These are phyloP conservation scores for Apolygus lucorum DNA, from an alignment of 1,140 invertebrate species.

Conservation along the genomic window DNA sequence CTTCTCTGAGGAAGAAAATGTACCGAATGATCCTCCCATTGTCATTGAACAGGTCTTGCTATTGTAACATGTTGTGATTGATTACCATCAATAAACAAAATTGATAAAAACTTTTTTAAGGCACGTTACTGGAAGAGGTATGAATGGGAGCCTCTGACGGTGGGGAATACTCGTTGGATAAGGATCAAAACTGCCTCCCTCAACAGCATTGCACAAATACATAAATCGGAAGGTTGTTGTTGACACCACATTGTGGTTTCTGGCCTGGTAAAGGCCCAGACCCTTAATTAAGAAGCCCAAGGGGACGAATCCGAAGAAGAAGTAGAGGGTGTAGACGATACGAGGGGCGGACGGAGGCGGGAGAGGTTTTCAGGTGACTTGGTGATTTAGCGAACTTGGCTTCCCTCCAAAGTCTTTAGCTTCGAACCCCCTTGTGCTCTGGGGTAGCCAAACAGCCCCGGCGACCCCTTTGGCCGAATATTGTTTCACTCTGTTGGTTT, in stretches of 20 bases:
- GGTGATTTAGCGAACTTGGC: background rate
- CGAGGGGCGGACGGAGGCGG: background rate
- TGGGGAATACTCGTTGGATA: no score
- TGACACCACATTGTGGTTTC: background rate
- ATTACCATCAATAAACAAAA: no score
- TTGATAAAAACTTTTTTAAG: no score
- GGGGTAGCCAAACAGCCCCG: background rate
- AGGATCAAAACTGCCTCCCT: background rate
- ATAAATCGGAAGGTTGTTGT: background rate
- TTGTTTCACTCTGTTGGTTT: conserved; percentile 1
- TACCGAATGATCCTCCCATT: no score
- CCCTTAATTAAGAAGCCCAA: background rate
- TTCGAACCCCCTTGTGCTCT: background rate
- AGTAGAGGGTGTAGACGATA: no score
- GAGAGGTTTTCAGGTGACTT: background rate
- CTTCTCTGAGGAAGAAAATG: no score
- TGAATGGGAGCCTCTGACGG: no score
- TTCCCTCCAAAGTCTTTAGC: background rate
- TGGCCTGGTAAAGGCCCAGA: background rate
- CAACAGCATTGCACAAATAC: background rate
- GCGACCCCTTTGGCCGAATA: background rate
- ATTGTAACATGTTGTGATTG: no score
- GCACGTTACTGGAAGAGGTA: no score
- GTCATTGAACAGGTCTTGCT: no score
- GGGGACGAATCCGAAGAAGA: no score